These are phyloP conservation scores for Labrus mixtus DNA, from an alignment of 2,113 vertebrate genomes.

Conservation along the genomic window DNA sequence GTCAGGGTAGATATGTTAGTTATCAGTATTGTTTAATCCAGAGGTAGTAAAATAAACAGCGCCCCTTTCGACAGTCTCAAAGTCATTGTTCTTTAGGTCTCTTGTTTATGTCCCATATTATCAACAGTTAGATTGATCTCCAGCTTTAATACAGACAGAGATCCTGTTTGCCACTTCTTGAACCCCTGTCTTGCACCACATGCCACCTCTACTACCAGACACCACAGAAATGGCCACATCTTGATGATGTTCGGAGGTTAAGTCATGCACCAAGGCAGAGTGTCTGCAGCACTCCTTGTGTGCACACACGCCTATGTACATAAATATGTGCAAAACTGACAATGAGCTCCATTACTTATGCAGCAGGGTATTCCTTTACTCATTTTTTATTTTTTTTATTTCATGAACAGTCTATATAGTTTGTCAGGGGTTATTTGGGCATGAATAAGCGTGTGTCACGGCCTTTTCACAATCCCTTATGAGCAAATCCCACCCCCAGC, in stretches of 20 bases:
- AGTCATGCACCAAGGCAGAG: slow-evolving; percentile 47
- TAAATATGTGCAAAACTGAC: slow-evolving; percentile 51
- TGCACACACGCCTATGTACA: slow-evolving; percentile 43
- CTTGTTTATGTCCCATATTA: not conserved
- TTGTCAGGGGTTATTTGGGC: slow-evolving; percentile 79
- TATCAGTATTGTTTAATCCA: slow-evolving; percentile 11
- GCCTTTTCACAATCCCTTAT: slow-evolving; percentile 83
- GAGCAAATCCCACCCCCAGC: slow-evolving; percentile 80
- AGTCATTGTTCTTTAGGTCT: slow-evolving; percentile 21
- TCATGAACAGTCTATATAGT: slow-evolving; percentile 73
- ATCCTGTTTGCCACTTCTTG: slow-evolving; percentile 21
- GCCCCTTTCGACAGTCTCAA: not conserved
- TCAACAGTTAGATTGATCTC: not conserved
- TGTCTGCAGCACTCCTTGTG: slow-evolving; percentile 40
- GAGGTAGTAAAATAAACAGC: not conserved
- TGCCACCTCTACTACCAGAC: slow-evolving; percentile 7
- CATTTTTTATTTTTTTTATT: slow-evolving; percentile 69
- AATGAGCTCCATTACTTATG: slow-evolving; percentile 52
- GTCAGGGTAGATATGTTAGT: not conserved
- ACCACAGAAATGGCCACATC: slow-evolving; percentile 53
- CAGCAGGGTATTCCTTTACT: slow-evolving; percentile 61
- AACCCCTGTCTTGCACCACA: slow-evolving; percentile 3
- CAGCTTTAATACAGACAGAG: slow-evolving; percentile 17
- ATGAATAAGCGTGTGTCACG: slow-evolving; percentile 86
- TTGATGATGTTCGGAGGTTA: slow-evolving; percentile 48